Conservation (phyloP, 2,797 vertebrate species). For the Megaceryle alcyon region DNA sequence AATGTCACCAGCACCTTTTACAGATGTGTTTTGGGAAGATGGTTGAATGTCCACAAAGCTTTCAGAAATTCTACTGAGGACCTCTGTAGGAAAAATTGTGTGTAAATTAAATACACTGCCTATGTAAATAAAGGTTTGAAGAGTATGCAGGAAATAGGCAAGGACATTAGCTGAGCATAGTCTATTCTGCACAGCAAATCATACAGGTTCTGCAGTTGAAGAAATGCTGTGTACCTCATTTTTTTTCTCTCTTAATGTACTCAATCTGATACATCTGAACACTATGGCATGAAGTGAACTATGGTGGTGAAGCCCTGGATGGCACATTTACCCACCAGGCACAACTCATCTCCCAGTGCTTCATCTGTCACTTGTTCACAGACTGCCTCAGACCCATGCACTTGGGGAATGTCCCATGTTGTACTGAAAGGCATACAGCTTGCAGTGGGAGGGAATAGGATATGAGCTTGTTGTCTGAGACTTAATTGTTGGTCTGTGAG, state of each 20-base stretch:
- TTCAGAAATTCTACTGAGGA: neutral
- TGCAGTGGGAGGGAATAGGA: neutral
- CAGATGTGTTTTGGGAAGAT: neutral
- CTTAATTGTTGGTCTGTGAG: neutral
- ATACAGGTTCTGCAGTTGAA: neutral
- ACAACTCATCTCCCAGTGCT: neutral
- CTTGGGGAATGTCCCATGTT: neutral
- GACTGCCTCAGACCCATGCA: neutral
- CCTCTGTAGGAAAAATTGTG: neutral
- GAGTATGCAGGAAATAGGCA: neutral
- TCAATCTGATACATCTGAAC: neutral
- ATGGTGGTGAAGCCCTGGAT: neutral
- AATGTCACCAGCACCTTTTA: neutral
- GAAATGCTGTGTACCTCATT: neutral
- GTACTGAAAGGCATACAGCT: neutral
- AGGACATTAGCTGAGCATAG: neutral
- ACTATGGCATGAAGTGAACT: neutral
- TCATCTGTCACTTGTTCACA: neutral
- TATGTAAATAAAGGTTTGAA: neutral
- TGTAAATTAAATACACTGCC: neutral
- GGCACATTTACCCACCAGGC: neutral
- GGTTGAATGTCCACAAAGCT: neutral
- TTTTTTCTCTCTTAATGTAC: fast-evolving
- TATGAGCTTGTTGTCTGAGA: neutral
- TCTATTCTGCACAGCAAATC: neutral